Percentiles rank a stretch among this genome's conserved stretches.
Conservation (phyloP, 1,140 invertebrate species). For the Brevipalpus yothersi region DNA sequence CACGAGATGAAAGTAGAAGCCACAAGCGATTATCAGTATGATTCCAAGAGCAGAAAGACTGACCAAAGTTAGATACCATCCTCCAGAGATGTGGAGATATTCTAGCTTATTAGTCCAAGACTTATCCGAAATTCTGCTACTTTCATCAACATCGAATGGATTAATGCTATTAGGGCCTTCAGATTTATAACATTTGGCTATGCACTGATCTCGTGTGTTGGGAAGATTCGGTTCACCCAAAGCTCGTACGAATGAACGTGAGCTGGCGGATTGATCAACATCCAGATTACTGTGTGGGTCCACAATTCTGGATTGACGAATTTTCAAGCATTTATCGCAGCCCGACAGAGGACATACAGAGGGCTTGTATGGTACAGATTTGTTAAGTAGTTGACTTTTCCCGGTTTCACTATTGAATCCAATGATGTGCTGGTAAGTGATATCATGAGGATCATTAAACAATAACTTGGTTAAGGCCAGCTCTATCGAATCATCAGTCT, state of each 20-base stretch:
- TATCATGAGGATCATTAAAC: neutral
- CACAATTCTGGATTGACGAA: neutral
- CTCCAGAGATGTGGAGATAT: neutral
- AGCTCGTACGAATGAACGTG: neutral
- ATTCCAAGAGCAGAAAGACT: constrained; percentile 12
- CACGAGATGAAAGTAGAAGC: constrained; percentile 23
- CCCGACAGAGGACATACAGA: neutral
- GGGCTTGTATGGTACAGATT: neutral
- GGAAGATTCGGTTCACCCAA: neutral
- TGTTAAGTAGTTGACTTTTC: neutral
- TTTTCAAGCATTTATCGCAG: neutral
- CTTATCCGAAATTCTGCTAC: neutral
- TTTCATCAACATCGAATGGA: neutral
- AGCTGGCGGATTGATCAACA: neutral
- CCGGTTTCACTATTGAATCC: neutral
- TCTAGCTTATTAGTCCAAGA: neutral
- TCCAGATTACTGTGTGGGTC: neutral
- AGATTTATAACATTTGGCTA: neutral
- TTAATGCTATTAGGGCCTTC: too few species aligned
- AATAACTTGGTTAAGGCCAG: neutral
- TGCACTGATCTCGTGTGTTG: neutral
- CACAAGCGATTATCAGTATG: constrained; percentile 19
- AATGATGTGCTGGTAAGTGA: neutral
- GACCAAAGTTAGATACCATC: neutral
- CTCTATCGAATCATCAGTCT: neutral